Percentiles rank a stretch among this genome's conserved stretches.
Conservation (phyloP, 2,113 vertebrate species). For the Phrynosoma blainvillii region DNA sequence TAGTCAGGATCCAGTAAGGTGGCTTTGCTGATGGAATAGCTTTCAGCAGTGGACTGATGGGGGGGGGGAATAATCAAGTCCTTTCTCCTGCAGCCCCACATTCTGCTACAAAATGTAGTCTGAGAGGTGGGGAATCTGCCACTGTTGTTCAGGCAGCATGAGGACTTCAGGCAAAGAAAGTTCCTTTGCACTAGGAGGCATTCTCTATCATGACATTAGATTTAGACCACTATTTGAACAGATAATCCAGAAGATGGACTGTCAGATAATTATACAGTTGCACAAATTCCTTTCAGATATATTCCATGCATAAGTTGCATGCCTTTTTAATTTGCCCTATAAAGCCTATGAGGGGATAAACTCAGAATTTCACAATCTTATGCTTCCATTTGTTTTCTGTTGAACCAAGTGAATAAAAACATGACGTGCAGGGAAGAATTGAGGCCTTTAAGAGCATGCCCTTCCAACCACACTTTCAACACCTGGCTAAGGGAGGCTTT, state of each 20-base stretch:
- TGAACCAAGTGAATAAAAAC: slow-evolving; percentile 22
- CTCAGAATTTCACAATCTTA: background rate
- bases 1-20: no score
- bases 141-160: no score
- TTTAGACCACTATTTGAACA: background rate
- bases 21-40: no score
- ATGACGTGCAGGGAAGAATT: slow-evolving; percentile 26
- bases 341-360: background rate
- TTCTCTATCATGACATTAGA: no score
- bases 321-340: background rate
- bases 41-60: no score
- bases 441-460: slow-evolving; percentile 70
- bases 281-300: background rate
- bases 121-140: no score
- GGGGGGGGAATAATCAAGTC: no score
- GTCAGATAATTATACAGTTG: background rate
- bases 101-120: no score
- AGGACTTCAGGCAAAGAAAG: no score
- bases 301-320: background rate
- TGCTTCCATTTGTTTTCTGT: background rate
- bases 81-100: no score
- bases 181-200: no score
- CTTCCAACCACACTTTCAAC: slow-evolving; percentile 87
- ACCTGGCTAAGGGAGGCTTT: slow-evolving; percentile 78
- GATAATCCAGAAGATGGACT: background rate